Conservation (phyloP, 2,113 vertebrate species). For the Sisor rabdophorus region DNA sequence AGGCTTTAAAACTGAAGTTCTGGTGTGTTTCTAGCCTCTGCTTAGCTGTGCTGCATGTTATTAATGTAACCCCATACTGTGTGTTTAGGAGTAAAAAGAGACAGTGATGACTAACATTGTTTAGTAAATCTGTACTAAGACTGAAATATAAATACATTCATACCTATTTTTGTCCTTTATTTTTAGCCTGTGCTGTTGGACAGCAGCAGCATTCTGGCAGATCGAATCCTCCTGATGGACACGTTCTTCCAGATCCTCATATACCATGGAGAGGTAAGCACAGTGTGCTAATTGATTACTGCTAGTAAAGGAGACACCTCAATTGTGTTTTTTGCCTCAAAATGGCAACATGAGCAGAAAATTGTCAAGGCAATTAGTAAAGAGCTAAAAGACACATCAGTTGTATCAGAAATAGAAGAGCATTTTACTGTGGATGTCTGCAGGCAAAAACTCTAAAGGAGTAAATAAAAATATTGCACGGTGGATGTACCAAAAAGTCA, state of each 20-base stretch:
- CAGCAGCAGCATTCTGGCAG: conserved; percentile 95
- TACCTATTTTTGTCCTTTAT: neutral
- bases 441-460: no score
- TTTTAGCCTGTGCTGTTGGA: conserved; percentile 89
- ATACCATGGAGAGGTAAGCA: conserved; percentile 93
- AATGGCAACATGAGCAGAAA: no score
- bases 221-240: conserved; percentile 97
- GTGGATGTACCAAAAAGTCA: no score
- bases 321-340: no score
- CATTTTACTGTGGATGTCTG: no score
- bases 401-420: no score
- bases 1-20: neutral
- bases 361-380: no score
- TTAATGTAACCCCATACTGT: no score
- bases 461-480: no score
- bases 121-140: neutral
- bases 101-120: neutral
- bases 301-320: neutral
- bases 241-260: conserved; percentile 98
- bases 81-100: neutral
- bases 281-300: neutral
- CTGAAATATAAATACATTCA: neutral
- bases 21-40: neutral
- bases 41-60: conserved; percentile 6
- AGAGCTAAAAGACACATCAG: no score